Conservation (phyloP, 2,797 vertebrate species). For the Darevskia mixta region DNA sequence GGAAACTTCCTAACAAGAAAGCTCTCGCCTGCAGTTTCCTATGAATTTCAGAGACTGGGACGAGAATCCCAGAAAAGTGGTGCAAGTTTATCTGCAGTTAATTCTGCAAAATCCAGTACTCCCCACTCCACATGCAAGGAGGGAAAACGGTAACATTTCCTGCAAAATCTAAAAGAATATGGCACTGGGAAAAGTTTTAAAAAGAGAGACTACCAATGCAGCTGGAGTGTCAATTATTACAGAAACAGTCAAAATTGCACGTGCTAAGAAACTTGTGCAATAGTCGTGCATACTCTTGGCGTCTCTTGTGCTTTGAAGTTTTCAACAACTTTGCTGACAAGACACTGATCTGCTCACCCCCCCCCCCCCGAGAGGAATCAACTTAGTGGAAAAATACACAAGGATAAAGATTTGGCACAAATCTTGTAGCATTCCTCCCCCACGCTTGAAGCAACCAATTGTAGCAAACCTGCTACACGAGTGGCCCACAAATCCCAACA, state of each 20-base stretch:
- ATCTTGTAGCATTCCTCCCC: background rate
- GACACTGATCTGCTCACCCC: too few species aligned
- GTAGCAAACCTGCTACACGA: background rate
- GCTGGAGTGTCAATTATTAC: background rate
- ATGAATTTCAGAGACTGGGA: background rate
- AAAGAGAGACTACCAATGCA: background rate
- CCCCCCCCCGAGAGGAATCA: background rate
- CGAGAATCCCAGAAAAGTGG: too few species aligned
- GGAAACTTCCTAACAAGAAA: background rate
- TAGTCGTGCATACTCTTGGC: accelerated
- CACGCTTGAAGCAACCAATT: background rate
- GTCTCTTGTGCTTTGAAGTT: too few species aligned
- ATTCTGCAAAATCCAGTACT: background rate
- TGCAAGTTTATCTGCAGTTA: background rate
- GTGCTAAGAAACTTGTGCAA: background rate
- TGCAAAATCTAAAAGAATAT: background rate
- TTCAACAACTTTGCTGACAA: background rate
- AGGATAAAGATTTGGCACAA: background rate
- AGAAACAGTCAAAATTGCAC: background rate
- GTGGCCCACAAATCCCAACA: background rate
- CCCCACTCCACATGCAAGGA: too few species aligned
- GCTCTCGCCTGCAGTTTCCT: background rate
- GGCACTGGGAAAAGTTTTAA: background rate
- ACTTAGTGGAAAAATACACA: background rate
- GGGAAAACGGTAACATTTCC: background rate